Evolutionary conservation across 2,888 invertebrate genomes (phyloP).

Genomic region (Ptychoptera albimana): DNA sequence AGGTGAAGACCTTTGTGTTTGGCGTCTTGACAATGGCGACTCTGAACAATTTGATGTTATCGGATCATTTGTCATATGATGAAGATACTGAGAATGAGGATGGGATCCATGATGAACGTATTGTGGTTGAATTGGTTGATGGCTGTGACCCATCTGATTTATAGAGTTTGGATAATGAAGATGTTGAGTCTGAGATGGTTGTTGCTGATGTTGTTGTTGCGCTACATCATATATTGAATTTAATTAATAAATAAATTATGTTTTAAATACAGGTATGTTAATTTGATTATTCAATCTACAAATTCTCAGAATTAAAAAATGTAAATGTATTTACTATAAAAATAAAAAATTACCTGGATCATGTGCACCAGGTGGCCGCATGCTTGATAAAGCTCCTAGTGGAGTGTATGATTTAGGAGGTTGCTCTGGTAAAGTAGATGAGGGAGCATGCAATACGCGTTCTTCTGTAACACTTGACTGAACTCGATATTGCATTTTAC

Average conservation of each 20-base stretch:
- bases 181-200: constrained; percentile 5
- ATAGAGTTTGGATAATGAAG: not conserved
- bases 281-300: too few relatives aligned
- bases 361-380: constrained; percentile 66
- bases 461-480: constrained; percentile 79
- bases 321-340: too few relatives aligned
- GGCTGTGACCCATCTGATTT: not conserved
- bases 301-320: too few relatives aligned
- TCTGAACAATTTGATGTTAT: constrained; percentile 6
- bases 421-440: constrained; percentile 21
- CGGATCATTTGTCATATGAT: not conserved
- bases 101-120: not conserved
- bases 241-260: too few relatives aligned
- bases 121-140: not conserved
- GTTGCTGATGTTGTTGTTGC: constrained; percentile 7
- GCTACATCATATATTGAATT: constrained; percentile 5
- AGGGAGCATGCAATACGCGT: constrained; percentile 47
- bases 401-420: constrained; percentile 60
- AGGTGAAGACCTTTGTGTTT: constrained; percentile 8
- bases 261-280: too few relatives aligned
- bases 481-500: constrained; percentile 80
- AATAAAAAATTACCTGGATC: constrained; percentile 17
- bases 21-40: too few relatives aligned
- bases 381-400: constrained; percentile 65
- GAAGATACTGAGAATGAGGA: constrained; percentile 1